Evolutionary conservation across 2,888 invertebrate genomes (phyloP), one percentile per base, ranked within the genome.

Genomic region (Pyrochroa serraticornis): DNA sequence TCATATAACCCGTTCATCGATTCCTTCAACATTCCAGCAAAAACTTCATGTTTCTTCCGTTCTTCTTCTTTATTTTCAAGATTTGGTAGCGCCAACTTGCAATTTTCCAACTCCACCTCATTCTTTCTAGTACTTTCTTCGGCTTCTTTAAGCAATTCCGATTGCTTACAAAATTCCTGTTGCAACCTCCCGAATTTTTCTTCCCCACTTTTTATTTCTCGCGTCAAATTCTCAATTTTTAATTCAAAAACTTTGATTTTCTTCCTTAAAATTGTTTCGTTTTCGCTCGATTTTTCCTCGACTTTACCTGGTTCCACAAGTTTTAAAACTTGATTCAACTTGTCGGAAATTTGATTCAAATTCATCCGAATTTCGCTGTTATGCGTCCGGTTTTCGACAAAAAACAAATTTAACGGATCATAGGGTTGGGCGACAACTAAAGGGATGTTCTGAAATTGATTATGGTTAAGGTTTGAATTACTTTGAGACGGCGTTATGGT

Each of bases 281-380:
- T 49, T 72, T 71, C 59, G 58, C 31, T n/a, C 32, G 51, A 42
- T 48, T 64, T 37, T n/a, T 32, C 14, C 7, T 33, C 12, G 1
- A 32, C 3, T 31, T 38, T 60, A 37, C 48, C 60, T 10, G 52
- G 49, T 45, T 62, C 57, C 9, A 63, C 83, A 82, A 34, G 10
- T 31, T 43, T 49, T 13, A 85, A 68, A 14, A 88, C 77, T 62
- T 80, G 81, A 68, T 89, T 87, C 34, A 89, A 78, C 77, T 87
- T 88, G 54, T 84, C 83, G 13, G 84, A 81, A 62, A 89, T 80
- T 70, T 87, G 85, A n/a, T 82, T 78, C 59, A 89, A 77, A 63
- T 84, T 83, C 77, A 87, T 82, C 61, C 88, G 80, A n/a, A 89
- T 75, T 74, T 89, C 89, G 6, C 85, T 81, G 70, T 87, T 87